Evolutionary conservation across 2,797 vertebrate species (phyloP), one percentile per base, ranked within the genome.

Genomic region (Odontamblyopus lacepedii): DNA sequence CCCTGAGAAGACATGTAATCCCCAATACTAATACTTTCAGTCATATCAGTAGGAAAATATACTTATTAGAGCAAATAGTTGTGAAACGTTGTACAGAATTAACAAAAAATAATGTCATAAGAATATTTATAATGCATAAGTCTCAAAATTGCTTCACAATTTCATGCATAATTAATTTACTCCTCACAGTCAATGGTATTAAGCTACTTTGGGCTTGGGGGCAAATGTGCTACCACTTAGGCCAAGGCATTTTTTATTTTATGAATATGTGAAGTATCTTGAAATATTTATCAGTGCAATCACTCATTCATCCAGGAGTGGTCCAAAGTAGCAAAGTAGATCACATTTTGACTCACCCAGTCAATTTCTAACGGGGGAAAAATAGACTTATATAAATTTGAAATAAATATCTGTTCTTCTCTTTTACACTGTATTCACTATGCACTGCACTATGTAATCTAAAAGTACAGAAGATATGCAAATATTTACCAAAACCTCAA

Each of bases 1-100:
- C 65, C 65, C 59, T 66, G 75, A 76, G 79, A 71, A 70, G 86
- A 79, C 70, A 29, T 74, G 57, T 77, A 84, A 91, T 88, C 83
- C 80, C 27, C 51, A 66, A 77, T 83, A 80, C 23, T 79, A 81
- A 82, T 69, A 72, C 84, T 84, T 64, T 68, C 19, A 76, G 53
- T 67, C 18, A 35, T 73, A 75, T 84, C 74, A 74, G 74, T 53
- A 55, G 26, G 65, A 78, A 78, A 74, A 82, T 30, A 55, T 71
- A 63, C 76, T 82, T 84, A 51, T 51, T 62, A 16, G 71, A 15
- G 8, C 15, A 19, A 30, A 61, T 61, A 38, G 32, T 63, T 38
- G 18, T 19, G 19, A n/a, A 35, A n/a, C 5, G 23, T 6, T 35
- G 4, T 12, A 41, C 23, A 2, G n/a, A n/a, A 57, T n/a, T 26